Base-by-base conservation (phyloP, 2,797 vertebrate species). In the Falco biarmicus region DNA sequence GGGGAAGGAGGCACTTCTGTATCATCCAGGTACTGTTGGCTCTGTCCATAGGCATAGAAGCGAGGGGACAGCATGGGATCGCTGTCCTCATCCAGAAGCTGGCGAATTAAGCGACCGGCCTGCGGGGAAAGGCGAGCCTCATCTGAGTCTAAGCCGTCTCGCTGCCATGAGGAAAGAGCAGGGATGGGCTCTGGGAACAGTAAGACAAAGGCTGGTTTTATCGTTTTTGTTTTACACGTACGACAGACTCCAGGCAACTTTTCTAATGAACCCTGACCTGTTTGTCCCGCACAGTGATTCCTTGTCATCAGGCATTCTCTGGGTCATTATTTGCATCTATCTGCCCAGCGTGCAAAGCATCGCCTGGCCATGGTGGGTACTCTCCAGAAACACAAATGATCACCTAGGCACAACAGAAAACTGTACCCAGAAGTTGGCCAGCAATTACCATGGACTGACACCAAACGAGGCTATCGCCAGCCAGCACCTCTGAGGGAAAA, bases 1-100 rank as follows among this genome's bases (percentile, higher is more conserved):
- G 99, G 99, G 7, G 99, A 99, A 37, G 99, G 99, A 59, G 99
- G 99, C 94, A 99, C 99, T 97, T 99, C 99, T 0, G 99, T 98
- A 97, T 99, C 99, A 25, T 99, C 99, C 96, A 99, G 98, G 96
- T 99, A 99, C 96, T 99, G 99, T 37, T 99, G 98, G 88, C 99
- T 98, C 60, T 99, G 99, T 68, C 99, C 99, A 4, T 99, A 99
- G 78, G 98, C 98, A 12, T 99, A 99, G 98, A 99, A 99, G 29
- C 99, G 99, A 31, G 99, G 99, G 5, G 99, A 99, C 84, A 99
- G 97, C 99, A 99, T 99, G 16, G 99, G 99, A 97, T 99, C 99
- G 0, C 98, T 99, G 97, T 99, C 99, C 75, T 99, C 99, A 74
- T 99, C 99, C 91, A 99, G 93, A 15, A 99, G 98, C 94, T 99